Evolutionary conservation across 2,888 invertebrate species (phyloP), one percentile per base, ranked within the genome.

Genomic region (Phortica okadai): DNA sequence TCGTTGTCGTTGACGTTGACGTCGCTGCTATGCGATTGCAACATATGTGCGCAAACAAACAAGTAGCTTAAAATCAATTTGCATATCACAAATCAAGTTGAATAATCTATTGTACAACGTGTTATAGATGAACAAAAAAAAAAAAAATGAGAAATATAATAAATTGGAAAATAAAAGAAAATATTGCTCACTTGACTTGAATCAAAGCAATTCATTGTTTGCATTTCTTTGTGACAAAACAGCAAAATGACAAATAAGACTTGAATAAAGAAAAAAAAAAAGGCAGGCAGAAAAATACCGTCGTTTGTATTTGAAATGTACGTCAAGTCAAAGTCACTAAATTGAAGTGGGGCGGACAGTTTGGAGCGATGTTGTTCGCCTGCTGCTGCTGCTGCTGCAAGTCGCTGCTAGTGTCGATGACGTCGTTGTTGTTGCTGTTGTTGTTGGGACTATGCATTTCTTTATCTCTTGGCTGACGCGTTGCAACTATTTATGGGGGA

Each of bases 401-500:
- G 42, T 72, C 70, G 25, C 33, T 25, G 70, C n/a, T 72, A 33
- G 16, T 72, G 75, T 74, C 78, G 83, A 79, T 84, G 77, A 44
- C 45, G 76, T 76, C 79, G 83, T 79, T 84, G 77, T 76, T 72
- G 72, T 8, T 56, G 50, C 11, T n/a, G 76, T 21, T 21, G 77
- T 83, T 82, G 33, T 33, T 33, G 33, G 33, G 33, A 5, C 33
- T 33, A 77, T 82, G 84, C 79, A 85, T 83, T 79, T 81, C 79
- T 82, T 83, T 62, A 76, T 64, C 41, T 81, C 73, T 78, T 76
- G 74, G 67, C 72, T 54, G 66, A 33, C 33, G 33, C 33, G 33
- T 33, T 16, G 66, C 54, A 66, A 66, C 66, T 21, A 84, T 87
- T 85, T 85, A 85, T 85, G 86, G 88, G 85, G 88, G 85, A 85